Evolutionary conservation across 1,140 invertebrate genomes (phyloP).

Genomic region (Pogonomyrmex californicus): DNA sequence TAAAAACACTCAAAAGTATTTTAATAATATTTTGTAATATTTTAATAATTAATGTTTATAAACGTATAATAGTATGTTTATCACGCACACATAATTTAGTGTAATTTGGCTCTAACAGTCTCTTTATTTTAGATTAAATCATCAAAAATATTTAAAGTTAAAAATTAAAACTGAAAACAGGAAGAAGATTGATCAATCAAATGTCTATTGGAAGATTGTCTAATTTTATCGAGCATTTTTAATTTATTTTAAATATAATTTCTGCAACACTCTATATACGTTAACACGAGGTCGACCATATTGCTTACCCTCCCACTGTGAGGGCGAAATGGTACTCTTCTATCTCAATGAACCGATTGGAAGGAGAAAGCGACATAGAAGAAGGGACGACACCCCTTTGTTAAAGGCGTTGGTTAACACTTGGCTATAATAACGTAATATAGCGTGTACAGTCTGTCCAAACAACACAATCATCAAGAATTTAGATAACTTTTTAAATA

Average conservation of each 20-base stretch:
- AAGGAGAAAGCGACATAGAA: constrained; percentile 63
- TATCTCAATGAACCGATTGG: constrained; percentile 55
- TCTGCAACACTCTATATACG: constrained; percentile 20
- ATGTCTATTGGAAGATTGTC: background rate
- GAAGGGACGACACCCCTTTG: constrained; percentile 69
- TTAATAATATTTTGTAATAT: background rate
- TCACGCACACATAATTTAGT: background rate
- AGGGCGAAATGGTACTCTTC: constrained; percentile 24
- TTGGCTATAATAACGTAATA: constrained; percentile 82
- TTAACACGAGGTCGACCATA: constrained; percentile 28
- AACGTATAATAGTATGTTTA: background rate
- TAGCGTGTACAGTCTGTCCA: constrained; percentile 68
- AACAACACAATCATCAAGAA: constrained; percentile 60
- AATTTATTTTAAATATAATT: background rate
- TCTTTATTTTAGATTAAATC: background rate
- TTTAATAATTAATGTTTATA: constrained; percentile 32
- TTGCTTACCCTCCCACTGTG: constrained; percentile 34
- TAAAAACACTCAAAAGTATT: constrained; percentile 1
- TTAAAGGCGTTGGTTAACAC: constrained; percentile 83
- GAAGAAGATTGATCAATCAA: background rate
- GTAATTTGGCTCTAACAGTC: background rate
- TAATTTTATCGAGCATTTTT: background rate
- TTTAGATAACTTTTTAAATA: background rate
- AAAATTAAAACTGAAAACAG: background rate
- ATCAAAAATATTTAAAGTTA: background rate